Base-by-base conservation (phyloP, 2,888 invertebrate genomes). In the Anodontia alba region DNA sequence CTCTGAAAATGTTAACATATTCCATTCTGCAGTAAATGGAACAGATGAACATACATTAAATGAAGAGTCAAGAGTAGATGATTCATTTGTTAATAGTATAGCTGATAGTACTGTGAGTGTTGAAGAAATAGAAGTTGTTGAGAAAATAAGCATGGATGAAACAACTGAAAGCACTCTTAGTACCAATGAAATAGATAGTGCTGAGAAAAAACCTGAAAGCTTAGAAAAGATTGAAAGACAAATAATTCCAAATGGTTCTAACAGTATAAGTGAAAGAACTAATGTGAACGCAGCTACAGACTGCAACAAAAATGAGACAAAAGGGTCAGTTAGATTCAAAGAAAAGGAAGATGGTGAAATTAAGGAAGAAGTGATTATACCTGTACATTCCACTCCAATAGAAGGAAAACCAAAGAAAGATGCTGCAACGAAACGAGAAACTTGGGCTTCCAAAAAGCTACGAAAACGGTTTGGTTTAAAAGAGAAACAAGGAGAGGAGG, bases 381-480 rank as follows among this genome's bases (percentile, higher is more conserved):
- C 81, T 17, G 66, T 51, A 26, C 70, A 77, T 57, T 70, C 79
- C 17, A 36, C 38, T 5, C 73, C 43, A 3, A 29, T 79, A 5
- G 83, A 83, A 43, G 81, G 70, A 15, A 62, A 73, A 26, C 76
- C 74, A 1, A 81, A 80, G 62, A 80, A 84, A 31, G 83, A 79
- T 74, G 84, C 79, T 10, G 72, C 76, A 43, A 15, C 29, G n/a
- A 81, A 76, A 15, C 57, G 87, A 29, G 87, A 88, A 43, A 87
- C 84, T 0, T 89, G 89, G 89, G 87, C 88, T 15, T 75, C 73
- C 42, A 76, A 80, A 36, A 89, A 88, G 74, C 54, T 89, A 54
- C 78, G 80, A 33, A 70, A 77, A 46, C 81, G 73, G 10, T 83
- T 85, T 67, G 54, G 79, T 12, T 68, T 84, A 33, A 70, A 68